Conservation (phyloP, 2,797 vertebrate genomes). For the Chelonia mydas region DNA sequence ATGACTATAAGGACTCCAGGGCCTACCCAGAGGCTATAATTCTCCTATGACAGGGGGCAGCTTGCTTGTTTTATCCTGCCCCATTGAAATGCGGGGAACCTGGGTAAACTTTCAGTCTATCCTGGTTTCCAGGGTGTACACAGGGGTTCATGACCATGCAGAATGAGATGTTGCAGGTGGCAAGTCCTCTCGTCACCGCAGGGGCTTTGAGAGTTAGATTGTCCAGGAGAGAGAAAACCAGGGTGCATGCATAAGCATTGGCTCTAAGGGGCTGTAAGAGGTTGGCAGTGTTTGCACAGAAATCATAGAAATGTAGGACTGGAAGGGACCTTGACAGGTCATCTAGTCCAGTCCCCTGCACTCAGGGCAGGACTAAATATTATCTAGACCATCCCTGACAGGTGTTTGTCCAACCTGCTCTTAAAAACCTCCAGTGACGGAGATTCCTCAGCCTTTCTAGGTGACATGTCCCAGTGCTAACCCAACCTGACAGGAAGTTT, state of each 20-base stretch:
- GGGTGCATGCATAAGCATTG: neutral
- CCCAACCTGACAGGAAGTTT: neutral
- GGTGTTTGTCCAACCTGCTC: neutral
- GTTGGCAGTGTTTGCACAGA: neutral
- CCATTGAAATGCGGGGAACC: neutral
- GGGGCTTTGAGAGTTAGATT: neutral
- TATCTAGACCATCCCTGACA: neutral
- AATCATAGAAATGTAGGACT: neutral
- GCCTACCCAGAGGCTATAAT: neutral
- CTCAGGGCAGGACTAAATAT: neutral
- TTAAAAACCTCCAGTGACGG: neutral
- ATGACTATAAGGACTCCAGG: neutral
- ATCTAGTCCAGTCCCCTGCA: neutral
- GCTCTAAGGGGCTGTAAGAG: rapidly evolving
- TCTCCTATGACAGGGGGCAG: neutral
- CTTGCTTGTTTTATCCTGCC: neutral
- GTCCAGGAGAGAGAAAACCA: neutral
- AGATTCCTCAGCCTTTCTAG: neutral
- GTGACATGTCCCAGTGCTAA: neutral
- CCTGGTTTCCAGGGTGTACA: rapidly evolving
- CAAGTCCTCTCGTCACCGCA: neutral
- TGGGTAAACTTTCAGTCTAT: neutral
- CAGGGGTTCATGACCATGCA: neutral
- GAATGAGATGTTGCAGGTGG: neutral
- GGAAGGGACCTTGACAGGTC: neutral